Evolutionary conservation across 2,113 vertebrate species (phyloP).

Genomic region (Atrichornis clamosus): DNA sequence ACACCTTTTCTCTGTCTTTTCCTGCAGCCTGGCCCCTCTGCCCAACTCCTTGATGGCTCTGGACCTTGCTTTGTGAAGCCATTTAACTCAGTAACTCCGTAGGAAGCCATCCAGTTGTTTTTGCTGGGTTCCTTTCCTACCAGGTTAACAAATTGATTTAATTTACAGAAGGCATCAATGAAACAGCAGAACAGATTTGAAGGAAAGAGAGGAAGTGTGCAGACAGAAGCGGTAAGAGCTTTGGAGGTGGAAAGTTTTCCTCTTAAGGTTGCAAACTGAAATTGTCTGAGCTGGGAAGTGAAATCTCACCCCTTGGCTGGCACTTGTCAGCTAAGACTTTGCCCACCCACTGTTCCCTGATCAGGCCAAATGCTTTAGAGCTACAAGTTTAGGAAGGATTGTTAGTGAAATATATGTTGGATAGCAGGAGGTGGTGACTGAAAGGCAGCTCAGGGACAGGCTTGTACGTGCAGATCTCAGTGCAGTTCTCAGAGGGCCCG

Average conservation of each 20-base stretch:
- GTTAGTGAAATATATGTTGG: neutral
- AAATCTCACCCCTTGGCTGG: neutral
- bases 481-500: neutral
- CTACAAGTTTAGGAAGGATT: neutral
- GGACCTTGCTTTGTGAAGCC: neutral
- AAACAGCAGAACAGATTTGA: neutral
- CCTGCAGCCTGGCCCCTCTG: neutral
- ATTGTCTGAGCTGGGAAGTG: accelerated
- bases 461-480: neutral
- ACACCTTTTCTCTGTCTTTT: neutral
- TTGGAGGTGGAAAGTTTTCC: neutral
- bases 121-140: neutral
- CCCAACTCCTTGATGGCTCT: neutral
- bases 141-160: neutral
- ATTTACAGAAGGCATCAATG: neutral
- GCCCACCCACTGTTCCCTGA: neutral
- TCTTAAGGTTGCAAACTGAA: neutral
- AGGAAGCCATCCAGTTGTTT: neutral
- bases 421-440: neutral
- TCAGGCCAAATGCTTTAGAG: neutral
- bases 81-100: neutral
- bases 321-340: neutral
- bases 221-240: neutral
- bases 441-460: neutral
- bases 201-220: neutral